Percentiles rank a stretch among this genome's conserved stretches.
phyloP scores from a whole-genome alignment of 37 sponge, comb jelly and placozoan species.

The Crambe crambe region DNA sequence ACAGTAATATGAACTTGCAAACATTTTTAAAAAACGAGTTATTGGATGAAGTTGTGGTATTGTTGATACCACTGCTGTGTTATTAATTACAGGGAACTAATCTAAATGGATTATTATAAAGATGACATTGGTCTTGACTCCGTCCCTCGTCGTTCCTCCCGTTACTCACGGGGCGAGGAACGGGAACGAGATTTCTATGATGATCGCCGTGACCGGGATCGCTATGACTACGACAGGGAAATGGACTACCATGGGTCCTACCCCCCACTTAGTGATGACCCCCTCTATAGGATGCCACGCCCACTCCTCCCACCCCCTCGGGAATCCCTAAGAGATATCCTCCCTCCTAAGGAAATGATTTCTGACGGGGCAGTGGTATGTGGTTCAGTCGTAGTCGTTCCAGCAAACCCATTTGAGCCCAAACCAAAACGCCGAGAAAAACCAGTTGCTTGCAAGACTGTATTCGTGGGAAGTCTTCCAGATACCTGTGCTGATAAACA shows the following conservation, averaged over 20 bases:
- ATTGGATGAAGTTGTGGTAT: too few species aligned
- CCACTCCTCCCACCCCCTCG: background rate
- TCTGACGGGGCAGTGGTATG: background rate
- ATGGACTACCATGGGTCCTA: background rate
- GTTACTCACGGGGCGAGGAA: conserved; percentile 16
- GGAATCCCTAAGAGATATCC: background rate
- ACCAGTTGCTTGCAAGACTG: conserved; percentile 52
- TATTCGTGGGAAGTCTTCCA: conserved; percentile 76
- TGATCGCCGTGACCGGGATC: conserved; percentile 17
- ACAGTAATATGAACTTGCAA: too few species aligned
- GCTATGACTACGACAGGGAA: conserved; percentile 20
- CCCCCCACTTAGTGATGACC: conserved; percentile 13
- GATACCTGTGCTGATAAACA: conserved; percentile 52
- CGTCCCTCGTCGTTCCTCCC: conserved; percentile 7
- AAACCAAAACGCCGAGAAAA: conserved; percentile 38
- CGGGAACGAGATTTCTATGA: conserved; percentile 28
- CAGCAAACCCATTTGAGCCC: conserved; percentile 27
- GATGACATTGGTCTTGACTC: background rate
- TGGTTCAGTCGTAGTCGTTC: conserved; percentile 47
- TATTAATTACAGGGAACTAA: too few species aligned
- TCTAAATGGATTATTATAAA: conserved; percentile 14
- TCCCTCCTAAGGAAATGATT: background rate
- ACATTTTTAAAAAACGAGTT: too few species aligned
- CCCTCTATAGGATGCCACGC: conserved; percentile 11
- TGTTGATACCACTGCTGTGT: too few species aligned